Percentiles rank a stretch among this genome's conserved stretches.
Conservation (phyloP, 2,797 vertebrate genomes). For the Hirundo rustica region DNA sequence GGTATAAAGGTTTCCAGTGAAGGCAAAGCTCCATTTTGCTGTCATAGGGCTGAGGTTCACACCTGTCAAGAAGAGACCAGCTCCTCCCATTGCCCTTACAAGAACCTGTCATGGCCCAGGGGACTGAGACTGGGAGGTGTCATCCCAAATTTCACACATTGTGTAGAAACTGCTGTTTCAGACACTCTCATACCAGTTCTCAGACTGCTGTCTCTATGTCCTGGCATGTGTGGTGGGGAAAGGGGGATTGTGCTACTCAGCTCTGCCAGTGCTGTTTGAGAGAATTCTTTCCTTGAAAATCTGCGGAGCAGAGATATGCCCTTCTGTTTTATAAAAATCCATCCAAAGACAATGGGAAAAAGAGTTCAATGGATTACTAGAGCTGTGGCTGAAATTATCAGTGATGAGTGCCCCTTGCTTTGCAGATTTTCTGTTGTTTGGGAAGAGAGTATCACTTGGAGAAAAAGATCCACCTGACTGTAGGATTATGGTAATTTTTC, state of each 20-base stretch:
- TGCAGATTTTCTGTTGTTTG: neutral
- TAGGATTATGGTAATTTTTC: neutral
- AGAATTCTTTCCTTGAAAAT: neutral
- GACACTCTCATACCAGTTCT: accelerated
- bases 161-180: neutral
- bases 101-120: neutral
- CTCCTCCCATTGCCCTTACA: neutral
- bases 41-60: neutral
- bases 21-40: neutral
- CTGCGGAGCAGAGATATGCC: neutral
- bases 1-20: neutral
- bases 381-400: neutral
- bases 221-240: neutral
- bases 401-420: neutral
- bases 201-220: neutral
- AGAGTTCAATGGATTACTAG: neutral
- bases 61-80: neutral
- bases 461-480: neutral
- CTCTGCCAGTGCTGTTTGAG: neutral
- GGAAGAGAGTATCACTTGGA: neutral
- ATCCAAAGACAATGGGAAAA: neutral
- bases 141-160: neutral
- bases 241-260: neutral
- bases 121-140: neutral
- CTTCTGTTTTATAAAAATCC: neutral